phyloP scores from a whole-genome alignment of 2,797 vertebrate genomes.

The Enteromius argenteus region DNA sequence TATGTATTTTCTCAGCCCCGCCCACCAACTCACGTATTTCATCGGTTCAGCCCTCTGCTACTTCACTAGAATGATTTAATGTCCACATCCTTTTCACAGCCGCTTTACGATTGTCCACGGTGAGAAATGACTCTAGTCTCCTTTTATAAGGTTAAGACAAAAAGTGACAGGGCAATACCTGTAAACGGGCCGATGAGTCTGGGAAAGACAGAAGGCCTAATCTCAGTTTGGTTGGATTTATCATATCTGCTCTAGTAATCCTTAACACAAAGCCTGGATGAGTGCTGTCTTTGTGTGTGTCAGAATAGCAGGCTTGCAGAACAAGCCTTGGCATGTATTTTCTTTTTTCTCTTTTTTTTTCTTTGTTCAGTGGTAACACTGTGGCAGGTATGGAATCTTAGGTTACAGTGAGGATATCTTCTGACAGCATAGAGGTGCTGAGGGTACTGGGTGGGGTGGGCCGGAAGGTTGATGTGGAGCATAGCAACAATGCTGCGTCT shows the following conservation, averaged over 20 bases:
- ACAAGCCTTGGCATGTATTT: constrained; percentile 75
- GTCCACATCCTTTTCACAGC: constrained; percentile 12
- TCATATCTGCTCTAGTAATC: constrained; percentile 77
- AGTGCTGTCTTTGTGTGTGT: constrained; percentile 76
- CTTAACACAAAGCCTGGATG: constrained; percentile 80
- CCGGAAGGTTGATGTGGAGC: not conserved
- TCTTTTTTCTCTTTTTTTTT: constrained; percentile 47
- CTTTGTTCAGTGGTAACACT: constrained; percentile 63
- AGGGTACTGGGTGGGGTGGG: constrained; percentile 52
- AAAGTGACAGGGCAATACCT: constrained; percentile 41
- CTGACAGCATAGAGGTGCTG: constrained; percentile 65
- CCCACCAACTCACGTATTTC: constrained; percentile 18
- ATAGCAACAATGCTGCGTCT: not conserved
- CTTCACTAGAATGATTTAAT: constrained; percentile 34
- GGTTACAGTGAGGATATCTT: constrained; percentile 70
- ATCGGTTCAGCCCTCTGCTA: constrained; percentile 21
- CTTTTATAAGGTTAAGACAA: constrained; percentile 44
- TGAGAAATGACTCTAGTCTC: constrained; percentile 42
- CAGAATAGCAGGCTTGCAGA: constrained; percentile 71
- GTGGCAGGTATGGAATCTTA: constrained; percentile 72
- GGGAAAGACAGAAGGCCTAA: constrained; percentile 65
- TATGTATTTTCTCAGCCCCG: constrained; percentile 33
- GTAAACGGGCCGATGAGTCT: constrained; percentile 50
- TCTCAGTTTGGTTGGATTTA: constrained; percentile 69
- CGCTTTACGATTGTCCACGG: not conserved